Evolutionary conservation across 2,888 invertebrate species (phyloP).

Genomic region (Dioctria linearis): DNA sequence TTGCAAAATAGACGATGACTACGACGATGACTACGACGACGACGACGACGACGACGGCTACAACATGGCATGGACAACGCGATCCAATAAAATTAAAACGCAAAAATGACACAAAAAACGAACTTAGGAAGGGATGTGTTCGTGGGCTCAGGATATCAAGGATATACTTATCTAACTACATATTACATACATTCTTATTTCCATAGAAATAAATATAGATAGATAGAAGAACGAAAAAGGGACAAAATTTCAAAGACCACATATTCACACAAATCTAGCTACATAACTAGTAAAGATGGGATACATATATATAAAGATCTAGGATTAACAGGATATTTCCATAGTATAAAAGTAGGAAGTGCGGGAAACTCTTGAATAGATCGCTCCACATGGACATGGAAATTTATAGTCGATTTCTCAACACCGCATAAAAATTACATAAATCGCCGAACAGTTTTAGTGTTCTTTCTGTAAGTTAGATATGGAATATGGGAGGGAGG

Average conservation of each 20-base stretch:
- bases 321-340: neutral
- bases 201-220: no score
- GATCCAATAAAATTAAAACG: conserved; percentile 15
- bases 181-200: no score
- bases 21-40: neutral
- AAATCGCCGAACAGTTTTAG: conserved; percentile 19
- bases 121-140: neutral
- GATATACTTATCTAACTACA: no score
- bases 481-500: neutral
- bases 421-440: conserved; percentile 27
- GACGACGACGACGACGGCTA: neutral
- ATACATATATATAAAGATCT: neutral
- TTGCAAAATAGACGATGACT: neutral
- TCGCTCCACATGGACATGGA: conserved; percentile 12
- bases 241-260: conserved; percentile 2
- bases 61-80: neutral
- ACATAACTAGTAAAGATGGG: no score
- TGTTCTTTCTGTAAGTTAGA: neutral
- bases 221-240: neutral
- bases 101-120: neutral
- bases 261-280: neutral
- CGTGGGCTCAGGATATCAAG: neutral
- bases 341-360: neutral
- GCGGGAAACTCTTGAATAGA: neutral
- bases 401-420: conserved; percentile 24